These are phyloP conservation scores for Notamacropus eugenii DNA, from an alignment of 2,797 vertebrate species.

Conservation along the genomic window DNA sequence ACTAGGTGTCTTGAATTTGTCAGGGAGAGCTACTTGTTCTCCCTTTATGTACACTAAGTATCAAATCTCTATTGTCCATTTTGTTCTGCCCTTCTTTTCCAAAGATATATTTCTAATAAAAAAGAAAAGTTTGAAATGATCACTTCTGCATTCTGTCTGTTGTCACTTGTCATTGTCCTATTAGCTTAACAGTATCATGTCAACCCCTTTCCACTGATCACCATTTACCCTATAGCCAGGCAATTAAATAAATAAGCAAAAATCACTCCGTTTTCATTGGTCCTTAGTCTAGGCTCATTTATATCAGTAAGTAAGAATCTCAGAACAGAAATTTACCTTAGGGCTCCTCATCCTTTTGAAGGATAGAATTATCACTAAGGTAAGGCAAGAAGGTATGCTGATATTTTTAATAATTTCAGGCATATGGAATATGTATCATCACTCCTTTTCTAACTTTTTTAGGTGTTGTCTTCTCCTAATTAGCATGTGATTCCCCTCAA, in stretches of 20 bases:
- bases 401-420: not conserved
- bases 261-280: too few species aligned
- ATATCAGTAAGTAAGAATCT: not conserved
- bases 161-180: not conserved
- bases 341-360: not conserved
- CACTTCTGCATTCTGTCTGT: not conserved
- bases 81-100: not conserved
- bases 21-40: not conserved
- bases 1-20: not conserved
- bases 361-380: not conserved
- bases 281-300: not conserved
- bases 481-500: not conserved
- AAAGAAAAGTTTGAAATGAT: not conserved
- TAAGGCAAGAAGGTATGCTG: not conserved
- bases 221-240: not conserved
- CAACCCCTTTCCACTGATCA: not conserved
- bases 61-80: not conserved
- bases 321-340: not conserved
- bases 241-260: too few species aligned
- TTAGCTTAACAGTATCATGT: not conserved
- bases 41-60: not conserved
- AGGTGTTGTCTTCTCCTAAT: not conserved
- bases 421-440: not conserved
- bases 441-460: not conserved
- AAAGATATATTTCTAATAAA: not conserved